These are phyloP conservation scores for Lacerta agilis DNA, from an alignment of 2,797 vertebrate genomes.

Conservation along the genomic window DNA sequence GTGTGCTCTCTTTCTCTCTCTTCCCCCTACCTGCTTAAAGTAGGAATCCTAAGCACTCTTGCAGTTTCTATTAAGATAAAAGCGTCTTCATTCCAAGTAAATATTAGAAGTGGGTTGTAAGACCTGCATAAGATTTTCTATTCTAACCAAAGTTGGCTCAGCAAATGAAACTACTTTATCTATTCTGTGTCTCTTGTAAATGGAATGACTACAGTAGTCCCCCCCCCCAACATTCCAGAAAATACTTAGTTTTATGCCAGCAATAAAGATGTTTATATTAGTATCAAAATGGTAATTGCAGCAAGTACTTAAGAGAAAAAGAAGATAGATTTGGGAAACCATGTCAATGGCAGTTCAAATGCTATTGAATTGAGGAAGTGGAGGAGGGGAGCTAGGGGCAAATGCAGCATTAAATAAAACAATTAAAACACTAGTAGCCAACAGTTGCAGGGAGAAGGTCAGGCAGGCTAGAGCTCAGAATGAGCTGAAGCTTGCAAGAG, in stretches of 20 bases:
- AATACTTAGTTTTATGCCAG: neutral
- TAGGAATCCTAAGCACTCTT: neutral
- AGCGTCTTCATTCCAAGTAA: neutral
- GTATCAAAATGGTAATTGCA: neutral
- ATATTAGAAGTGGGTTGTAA: neutral
- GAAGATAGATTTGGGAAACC: neutral
- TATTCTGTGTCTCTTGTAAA: neutral
- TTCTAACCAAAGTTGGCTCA: neutral
- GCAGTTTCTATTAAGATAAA: neutral
- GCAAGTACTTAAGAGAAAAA: neutral
- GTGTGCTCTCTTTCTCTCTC: neutral
- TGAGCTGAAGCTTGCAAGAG: no score
- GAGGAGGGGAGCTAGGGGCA: neutral
- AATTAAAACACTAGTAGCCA: neutral
- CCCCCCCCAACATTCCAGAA: neutral
- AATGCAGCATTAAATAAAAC: neutral
- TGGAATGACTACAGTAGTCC: neutral
- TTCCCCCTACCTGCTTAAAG: neutral
- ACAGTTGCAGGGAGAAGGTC: no score
- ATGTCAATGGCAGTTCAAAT: neutral
- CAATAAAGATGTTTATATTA: constrained; percentile 10
- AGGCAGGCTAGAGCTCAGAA: no score
- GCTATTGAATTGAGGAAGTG: neutral
- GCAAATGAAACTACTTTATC: neutral
- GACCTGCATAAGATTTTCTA: neutral